These are phyloP conservation scores for Malthinus seriepunctatus DNA, from an alignment of 2,888 invertebrate species.

Conservation along the genomic window DNA sequence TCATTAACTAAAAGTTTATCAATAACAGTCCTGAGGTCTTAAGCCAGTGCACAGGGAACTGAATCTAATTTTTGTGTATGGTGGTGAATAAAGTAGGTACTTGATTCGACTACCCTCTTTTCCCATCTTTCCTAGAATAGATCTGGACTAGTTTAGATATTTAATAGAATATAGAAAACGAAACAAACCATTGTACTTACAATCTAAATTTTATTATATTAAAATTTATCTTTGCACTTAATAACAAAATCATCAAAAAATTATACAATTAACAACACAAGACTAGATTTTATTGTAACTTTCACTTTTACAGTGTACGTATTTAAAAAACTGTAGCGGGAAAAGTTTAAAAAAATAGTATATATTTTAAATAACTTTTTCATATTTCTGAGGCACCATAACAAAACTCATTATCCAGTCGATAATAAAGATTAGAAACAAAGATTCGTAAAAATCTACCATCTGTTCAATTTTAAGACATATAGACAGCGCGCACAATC, in stretches of 20 bases:
- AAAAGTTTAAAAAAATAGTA: constrained; percentile 24
- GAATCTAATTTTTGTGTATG: no score
- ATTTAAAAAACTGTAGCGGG: constrained; percentile 7
- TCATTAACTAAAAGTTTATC: no score
- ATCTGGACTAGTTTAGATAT: no score
- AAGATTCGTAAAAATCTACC: background rate
- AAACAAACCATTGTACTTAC: background rate
- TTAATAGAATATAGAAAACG: no score
- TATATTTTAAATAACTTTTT: background rate
- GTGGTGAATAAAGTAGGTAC: no score
- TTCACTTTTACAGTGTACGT: constrained; percentile 38
- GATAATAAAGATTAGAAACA: background rate
- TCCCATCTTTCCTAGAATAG: no score
- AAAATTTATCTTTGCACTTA: constrained; percentile 22
- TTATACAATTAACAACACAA: constrained; percentile 43
- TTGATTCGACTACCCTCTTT: no score
- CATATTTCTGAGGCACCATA: constrained; percentile 1
- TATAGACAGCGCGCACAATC: constrained; percentile 3
- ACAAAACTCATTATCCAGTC: background rate
- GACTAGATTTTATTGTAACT: constrained; percentile 47
- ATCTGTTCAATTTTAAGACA: background rate
- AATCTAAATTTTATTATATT: constrained; percentile 14
- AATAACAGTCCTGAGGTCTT: no score
- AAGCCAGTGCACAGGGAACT: no score
- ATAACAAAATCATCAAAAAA: constrained; percentile 16